Percentiles rank a stretch among this genome's conserved stretches.
phyloP scores from a whole-genome alignment of 2,113 vertebrate species.

The Halcyon senegalensis region DNA sequence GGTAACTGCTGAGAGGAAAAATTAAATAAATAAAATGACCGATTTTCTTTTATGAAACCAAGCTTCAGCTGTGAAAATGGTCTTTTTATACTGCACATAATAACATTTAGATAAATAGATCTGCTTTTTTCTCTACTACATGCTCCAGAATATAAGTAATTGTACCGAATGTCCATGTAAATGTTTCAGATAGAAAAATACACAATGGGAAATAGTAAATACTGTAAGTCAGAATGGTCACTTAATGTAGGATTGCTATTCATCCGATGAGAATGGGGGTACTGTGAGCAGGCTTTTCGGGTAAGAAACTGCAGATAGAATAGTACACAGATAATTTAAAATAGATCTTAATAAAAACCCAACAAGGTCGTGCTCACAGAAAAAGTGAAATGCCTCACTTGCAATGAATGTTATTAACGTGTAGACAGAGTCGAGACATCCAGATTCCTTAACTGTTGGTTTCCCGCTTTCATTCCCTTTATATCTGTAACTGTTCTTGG shows the following conservation, averaged over 20 bases:
- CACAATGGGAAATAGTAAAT: background rate
- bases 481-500: background rate
- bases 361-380: background rate
- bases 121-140: background rate
- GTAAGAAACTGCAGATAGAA: background rate
- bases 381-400: background rate
- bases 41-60: background rate
- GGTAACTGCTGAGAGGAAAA: background rate
- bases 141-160: background rate
- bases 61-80: background rate
- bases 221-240: background rate
- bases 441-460: background rate
- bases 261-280: background rate
- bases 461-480: background rate
- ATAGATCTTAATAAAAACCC: background rate
- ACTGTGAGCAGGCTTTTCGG: background rate
- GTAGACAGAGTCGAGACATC: background rate
- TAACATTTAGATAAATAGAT: background rate
- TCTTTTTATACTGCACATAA: background rate
- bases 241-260: background rate
- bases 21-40: slow-evolving; percentile 21
- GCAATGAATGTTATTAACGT: background rate
- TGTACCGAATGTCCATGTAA: background rate
- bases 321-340: background rate
- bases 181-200: background rate